phyloP scores from a whole-genome alignment of 2,113 vertebrate genomes.

The Thomomys bottae region DNA sequence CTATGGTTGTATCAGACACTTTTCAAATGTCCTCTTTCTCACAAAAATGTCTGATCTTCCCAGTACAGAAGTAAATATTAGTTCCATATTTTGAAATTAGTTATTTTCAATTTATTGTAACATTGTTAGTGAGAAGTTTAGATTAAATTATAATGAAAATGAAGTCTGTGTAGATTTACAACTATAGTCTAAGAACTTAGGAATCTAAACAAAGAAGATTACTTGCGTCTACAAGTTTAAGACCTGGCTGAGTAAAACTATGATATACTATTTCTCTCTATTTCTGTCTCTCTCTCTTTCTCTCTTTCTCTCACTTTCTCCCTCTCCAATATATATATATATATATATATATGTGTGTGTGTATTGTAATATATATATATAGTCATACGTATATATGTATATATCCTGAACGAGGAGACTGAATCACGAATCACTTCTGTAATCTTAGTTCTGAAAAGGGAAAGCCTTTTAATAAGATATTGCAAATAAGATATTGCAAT shows the following conservation, averaged over 20 bases:
- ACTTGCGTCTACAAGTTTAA: not conserved
- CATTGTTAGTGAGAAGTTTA: not conserved
- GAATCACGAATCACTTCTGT: too few species aligned
- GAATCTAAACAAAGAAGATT: not conserved
- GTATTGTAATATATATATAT: too few species aligned
- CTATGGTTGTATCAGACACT: too few species aligned
- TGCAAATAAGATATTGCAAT: too few species aligned
- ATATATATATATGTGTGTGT: too few species aligned
- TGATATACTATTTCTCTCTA: not conserved
- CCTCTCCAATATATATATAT: too few species aligned
- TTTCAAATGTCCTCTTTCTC: conserved; percentile 11
- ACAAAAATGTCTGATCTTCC: not conserved
- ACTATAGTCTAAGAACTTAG: accelerated
- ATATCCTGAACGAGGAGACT: too few species aligned
- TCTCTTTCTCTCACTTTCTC: too few species aligned
- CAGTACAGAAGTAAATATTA: not conserved
- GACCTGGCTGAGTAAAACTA: not conserved
- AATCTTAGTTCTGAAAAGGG: too few species aligned
- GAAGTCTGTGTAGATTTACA: not conserved
- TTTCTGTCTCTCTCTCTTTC: too few species aligned
- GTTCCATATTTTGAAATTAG: not conserved
- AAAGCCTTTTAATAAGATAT: too few species aligned
- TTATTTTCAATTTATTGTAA: not conserved
- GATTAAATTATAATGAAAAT: not conserved
- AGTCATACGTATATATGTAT: too few species aligned